Evolutionary conservation across 2,797 vertebrate genomes (phyloP).

Genomic region (Mustela erminea): DNA sequence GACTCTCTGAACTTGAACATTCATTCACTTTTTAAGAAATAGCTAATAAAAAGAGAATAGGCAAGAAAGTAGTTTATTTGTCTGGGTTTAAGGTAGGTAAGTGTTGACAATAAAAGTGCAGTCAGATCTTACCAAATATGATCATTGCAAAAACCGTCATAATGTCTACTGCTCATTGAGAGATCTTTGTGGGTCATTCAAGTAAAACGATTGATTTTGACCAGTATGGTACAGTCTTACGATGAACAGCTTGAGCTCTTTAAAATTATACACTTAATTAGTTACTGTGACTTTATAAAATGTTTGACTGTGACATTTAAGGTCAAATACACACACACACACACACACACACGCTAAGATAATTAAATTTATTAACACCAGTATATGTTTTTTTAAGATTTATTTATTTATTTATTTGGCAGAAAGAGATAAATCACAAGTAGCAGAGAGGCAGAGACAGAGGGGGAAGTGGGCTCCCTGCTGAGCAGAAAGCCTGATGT

Average conservation of each 20-base stretch:
- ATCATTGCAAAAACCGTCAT: constrained; percentile 44
- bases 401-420: too few relatives aligned
- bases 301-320: background rate
- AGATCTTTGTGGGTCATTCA: background rate
- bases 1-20: background rate
- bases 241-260: background rate
- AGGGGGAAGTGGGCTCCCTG: too few relatives aligned
- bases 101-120: constrained; percentile 28
- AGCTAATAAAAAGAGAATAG: background rate
- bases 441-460: too few relatives aligned
- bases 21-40: background rate
- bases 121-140: constrained; percentile 1
- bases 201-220: constrained; percentile 3
- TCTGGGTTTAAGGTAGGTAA: background rate
- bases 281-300: background rate
- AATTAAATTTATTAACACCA: background rate
- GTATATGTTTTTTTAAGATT: too few relatives aligned
- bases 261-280: background rate
- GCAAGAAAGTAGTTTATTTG: background rate
- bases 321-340: background rate
- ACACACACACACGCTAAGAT: background rate
- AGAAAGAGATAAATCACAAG: too few relatives aligned
- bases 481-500: too few relatives aligned
- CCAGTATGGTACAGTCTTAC: background rate
- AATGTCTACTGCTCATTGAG: background rate